Percentiles rank a stretch among this genome's conserved stretches.
Evolutionary conservation across 2,113 vertebrate genomes (phyloP).

Genomic region (Crotalus horridus): DNA sequence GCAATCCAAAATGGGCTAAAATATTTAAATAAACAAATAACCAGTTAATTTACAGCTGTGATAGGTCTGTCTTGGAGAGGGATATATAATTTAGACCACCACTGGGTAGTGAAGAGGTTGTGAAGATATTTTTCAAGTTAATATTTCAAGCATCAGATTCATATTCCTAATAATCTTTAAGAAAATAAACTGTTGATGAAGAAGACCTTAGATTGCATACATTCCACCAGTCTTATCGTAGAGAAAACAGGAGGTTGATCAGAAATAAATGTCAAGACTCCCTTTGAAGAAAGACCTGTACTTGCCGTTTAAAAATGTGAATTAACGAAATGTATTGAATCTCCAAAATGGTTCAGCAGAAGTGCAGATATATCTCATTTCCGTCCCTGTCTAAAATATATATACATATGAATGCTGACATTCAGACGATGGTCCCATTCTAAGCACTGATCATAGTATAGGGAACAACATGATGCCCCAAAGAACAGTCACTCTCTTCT

Average conservation of each 20-base stretch:
- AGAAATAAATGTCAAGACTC: neutral
- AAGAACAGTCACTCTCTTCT: neutral
- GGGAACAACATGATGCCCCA: too few relatives aligned
- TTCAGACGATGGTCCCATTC: neutral
- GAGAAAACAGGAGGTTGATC: neutral
- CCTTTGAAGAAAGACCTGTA: neutral
- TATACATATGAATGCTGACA: neutral
- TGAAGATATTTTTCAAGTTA: neutral
- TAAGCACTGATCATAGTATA: neutral
- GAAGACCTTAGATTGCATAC: neutral
- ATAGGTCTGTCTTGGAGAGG: neutral
- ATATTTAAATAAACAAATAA: neutral
- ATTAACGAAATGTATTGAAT: neutral
- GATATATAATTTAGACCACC: neutral
- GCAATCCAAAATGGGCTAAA: neutral
- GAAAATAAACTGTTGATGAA: neutral
- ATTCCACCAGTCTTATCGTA: neutral
- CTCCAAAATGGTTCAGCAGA: neutral
- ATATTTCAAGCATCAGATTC: neutral
- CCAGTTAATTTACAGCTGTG: neutral
- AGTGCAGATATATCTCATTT: neutral
- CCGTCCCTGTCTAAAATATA: neutral
- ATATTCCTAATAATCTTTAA: neutral
- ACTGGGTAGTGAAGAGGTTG: neutral
- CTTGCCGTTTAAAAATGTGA: neutral